Evolutionary conservation across 2,797 vertebrate species (phyloP).

Genomic region (Sebastes cheni): DNA sequence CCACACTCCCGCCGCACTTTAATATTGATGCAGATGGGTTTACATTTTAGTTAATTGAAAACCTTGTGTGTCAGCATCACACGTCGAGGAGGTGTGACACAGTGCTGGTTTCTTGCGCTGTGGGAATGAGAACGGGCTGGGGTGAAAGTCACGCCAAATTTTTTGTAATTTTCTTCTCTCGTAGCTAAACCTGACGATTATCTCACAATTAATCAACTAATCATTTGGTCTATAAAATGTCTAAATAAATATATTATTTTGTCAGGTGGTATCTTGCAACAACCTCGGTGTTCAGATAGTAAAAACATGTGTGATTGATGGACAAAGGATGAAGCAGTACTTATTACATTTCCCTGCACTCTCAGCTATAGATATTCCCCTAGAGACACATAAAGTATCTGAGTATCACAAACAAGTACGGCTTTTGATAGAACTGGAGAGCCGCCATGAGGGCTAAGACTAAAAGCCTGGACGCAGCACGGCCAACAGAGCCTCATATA

Average conservation of each 20-base stretch:
- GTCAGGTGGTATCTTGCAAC: neutral
- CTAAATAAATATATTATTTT: neutral
- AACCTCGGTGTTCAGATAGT: neutral
- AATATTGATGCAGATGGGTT: too few species aligned
- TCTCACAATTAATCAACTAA: neutral
- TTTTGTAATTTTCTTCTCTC: neutral
- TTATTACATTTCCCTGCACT: neutral
- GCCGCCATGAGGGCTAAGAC: constrained; percentile 34
- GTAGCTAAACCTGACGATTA: rapidly evolving
- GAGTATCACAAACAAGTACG: constrained; percentile 12
- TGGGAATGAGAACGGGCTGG: too few species aligned
- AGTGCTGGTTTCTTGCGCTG: rapidly evolving
- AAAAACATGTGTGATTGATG: neutral
- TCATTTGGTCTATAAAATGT: neutral
- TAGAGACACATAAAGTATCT: constrained; percentile 7
- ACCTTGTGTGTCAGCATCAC: too few species aligned
- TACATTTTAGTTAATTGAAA: too few species aligned
- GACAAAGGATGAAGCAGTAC: neutral
- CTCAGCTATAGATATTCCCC: neutral
- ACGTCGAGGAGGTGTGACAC: too few species aligned
- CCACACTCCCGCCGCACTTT: too few species aligned
- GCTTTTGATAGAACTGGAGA: constrained; percentile 17
- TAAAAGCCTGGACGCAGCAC: constrained; percentile 52
- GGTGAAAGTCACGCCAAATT: neutral
- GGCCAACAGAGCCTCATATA: constrained; percentile 48